Evolutionary conservation across 2,113 vertebrate genomes (phyloP).

Genomic region (Boleophthalmus pectinirostris): DNA sequence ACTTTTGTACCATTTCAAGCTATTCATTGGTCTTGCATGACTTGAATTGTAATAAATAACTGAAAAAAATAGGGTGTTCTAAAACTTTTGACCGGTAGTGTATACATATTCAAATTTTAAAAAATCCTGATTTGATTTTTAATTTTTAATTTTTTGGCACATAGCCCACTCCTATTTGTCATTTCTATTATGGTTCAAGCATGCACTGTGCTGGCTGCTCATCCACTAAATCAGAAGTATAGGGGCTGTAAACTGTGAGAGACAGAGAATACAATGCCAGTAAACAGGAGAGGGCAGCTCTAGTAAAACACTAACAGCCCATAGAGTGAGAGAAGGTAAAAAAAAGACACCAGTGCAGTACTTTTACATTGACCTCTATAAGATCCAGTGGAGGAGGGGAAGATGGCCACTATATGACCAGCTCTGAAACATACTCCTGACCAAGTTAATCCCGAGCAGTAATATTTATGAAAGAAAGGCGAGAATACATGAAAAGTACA

Average conservation of each 20-base stretch:
- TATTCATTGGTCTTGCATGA: no score
- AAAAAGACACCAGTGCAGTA: constrained; percentile 24
- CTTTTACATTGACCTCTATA: constrained; percentile 52
- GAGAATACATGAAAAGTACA: constrained; percentile 60
- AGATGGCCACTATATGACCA: neutral
- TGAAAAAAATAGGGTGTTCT: no score
- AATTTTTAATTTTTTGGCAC: no score
- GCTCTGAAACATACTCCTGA: constrained; percentile 31
- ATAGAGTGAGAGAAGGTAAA: constrained; percentile 33
- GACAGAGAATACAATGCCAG: constrained; percentile 28
- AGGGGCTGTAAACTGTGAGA: constrained; percentile 22
- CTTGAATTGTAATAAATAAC: no score
- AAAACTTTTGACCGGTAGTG: no score
- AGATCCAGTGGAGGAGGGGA: constrained; percentile 40
- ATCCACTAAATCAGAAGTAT: constrained; percentile 13
- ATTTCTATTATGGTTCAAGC: neutral
- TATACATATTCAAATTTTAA: no score
- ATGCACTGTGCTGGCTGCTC: neutral
- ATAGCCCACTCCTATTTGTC: neutral
- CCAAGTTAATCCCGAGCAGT: constrained; percentile 37
- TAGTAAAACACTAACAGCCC: constrained; percentile 41
- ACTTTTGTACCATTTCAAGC: no score
- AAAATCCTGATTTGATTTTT: no score
- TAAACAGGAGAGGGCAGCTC: constrained; percentile 35
- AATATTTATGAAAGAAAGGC: constrained; percentile 61